phyloP scores from a whole-genome alignment of 2,797 vertebrate species.

The Phoebastria nigripes region DNA sequence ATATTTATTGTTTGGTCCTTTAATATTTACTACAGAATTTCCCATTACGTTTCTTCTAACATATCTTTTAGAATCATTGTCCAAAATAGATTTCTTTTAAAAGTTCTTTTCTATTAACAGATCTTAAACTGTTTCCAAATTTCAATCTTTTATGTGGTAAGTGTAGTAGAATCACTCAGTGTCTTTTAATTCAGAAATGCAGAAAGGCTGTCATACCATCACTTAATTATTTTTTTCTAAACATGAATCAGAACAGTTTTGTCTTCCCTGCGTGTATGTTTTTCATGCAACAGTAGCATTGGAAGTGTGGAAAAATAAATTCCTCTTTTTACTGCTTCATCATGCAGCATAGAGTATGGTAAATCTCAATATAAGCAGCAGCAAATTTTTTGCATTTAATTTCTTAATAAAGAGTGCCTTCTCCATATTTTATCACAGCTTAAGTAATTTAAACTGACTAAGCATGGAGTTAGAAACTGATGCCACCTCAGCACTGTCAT shows the following conservation, averaged over 20 bases:
- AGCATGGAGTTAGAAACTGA: constrained; percentile 42
- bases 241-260: not conserved
- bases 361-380: not conserved
- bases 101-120: not conserved
- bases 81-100: not conserved
- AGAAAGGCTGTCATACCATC: not conserved
- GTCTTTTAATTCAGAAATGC: not conserved
- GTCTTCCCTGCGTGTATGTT: not conserved
- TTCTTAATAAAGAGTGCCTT: constrained; percentile 19
- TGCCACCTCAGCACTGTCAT: constrained; percentile 50
- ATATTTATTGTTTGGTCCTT: not conserved
- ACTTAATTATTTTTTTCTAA: not conserved
- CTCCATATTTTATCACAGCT: not conserved
- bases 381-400: not conserved
- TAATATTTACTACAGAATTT: not conserved
- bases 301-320: not conserved
- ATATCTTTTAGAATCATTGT: not conserved
- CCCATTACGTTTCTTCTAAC: not conserved
- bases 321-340: not conserved
- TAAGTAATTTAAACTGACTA: constrained; percentile 50
- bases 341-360: not conserved
- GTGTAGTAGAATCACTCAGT: not conserved
- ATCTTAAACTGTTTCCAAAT: not conserved
- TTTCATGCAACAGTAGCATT: not conserved
- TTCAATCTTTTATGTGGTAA: not conserved